These are phyloP conservation scores for Doryteuthis pealeii DNA, from an alignment of 1,140 invertebrate genomes.

Conservation along the genomic window DNA sequence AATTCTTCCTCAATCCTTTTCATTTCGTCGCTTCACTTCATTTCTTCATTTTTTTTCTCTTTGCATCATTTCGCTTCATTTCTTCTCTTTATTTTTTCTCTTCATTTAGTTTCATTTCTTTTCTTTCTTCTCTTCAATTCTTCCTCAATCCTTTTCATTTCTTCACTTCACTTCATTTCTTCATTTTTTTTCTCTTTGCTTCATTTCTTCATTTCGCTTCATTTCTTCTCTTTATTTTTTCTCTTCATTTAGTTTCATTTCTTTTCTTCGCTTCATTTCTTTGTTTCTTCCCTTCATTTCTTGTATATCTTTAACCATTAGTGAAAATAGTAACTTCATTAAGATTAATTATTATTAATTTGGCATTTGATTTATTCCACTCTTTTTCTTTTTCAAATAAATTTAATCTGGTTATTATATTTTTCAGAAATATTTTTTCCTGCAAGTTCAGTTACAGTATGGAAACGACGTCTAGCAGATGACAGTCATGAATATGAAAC, in stretches of 20 bases:
- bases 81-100: neutral
- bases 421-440: slow-evolving; percentile 84
- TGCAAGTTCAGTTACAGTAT: slow-evolving; percentile 89
- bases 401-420: no score
- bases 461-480: slow-evolving; percentile 77
- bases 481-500: slow-evolving; percentile 68
- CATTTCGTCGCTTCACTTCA: no score
- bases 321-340: no score
- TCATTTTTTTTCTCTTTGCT: neutral
- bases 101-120: neutral
- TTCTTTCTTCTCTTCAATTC: neutral
- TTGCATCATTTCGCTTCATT: neutral
- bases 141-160: neutral
- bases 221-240: neutral
- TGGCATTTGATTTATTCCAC: no score
- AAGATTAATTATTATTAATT: no score
- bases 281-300: neutral
- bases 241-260: neutral
- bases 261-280: neutral
- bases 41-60: neutral
- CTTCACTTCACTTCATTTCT: neutral
- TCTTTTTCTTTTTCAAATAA: no score
- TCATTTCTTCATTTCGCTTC: neutral
- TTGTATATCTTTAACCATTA: no score
- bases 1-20: neutral